phyloP scores from a whole-genome alignment of 2,888 invertebrate genomes.

The Andrena minutula region DNA sequence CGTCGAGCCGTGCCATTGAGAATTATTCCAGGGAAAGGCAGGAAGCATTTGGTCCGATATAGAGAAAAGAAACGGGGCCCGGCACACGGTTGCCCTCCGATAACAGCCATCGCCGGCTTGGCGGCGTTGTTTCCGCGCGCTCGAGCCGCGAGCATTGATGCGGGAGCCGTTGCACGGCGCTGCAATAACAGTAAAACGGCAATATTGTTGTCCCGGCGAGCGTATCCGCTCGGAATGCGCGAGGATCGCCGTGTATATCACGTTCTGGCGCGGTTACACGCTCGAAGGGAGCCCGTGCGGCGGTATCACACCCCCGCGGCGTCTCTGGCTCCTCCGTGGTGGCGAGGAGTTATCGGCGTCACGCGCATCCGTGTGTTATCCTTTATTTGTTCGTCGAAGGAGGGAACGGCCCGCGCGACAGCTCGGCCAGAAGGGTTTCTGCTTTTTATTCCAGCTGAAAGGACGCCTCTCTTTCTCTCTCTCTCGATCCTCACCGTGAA shows the following conservation, averaged over 20 bases:
- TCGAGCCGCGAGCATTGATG: slow-evolving; percentile 35
- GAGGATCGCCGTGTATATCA: slow-evolving; percentile 34
- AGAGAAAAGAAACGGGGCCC: slow-evolving; percentile 31
- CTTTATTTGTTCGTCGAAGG: slow-evolving; percentile 64
- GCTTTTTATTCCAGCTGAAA: slow-evolving; percentile 32
- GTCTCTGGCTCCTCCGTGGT: slow-evolving; percentile 31
- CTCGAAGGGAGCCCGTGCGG: slow-evolving; percentile 28
- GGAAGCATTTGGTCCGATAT: slow-evolving; percentile 47
- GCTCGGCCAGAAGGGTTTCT: slow-evolving; percentile 22
- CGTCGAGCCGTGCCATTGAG: slow-evolving; percentile 61
- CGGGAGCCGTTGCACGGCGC: slow-evolving; percentile 27
- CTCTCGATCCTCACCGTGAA: neutral
- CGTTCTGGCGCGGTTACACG: slow-evolving; percentile 38
- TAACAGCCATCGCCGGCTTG: neutral
- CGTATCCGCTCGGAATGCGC: slow-evolving; percentile 43
- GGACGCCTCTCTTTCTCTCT: neutral
- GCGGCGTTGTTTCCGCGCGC: slow-evolving; percentile 38
- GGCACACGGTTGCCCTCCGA: neutral
- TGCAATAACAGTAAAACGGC: slow-evolving; percentile 71
- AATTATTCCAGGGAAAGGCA: slow-evolving; percentile 58
- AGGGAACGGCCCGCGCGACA: slow-evolving; percentile 18
- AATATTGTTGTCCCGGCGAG: slow-evolving; percentile 67
- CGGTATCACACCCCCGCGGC: slow-evolving; percentile 47
- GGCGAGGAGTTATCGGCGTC: slow-evolving; percentile 52
- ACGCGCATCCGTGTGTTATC: slow-evolving; percentile 46